Percentiles rank a stretch among this genome's conserved stretches.
Evolutionary conservation across 2,113 vertebrate genomes (phyloP).

Genomic region (Megalops atlanticus): DNA sequence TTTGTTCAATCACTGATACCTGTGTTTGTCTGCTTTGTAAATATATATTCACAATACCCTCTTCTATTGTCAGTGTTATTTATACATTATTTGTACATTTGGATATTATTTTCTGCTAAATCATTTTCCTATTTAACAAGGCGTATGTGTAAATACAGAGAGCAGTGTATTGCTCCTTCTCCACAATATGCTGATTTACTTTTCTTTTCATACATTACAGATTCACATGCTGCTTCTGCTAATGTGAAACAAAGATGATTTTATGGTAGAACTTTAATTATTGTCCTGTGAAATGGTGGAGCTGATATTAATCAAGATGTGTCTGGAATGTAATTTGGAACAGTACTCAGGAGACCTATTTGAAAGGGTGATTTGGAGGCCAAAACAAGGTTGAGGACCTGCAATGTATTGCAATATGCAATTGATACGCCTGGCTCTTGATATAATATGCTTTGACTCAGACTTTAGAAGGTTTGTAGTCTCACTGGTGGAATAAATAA

Average conservation of each 20-base stretch:
- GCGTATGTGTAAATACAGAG: not conserved
- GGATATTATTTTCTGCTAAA: no score
- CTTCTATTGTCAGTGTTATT: no score
- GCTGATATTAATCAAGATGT: slow-evolving; percentile 13
- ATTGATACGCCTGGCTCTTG: not conserved
- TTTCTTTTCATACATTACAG: not conserved
- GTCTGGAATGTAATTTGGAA: slow-evolving; percentile 16
- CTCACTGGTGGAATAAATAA: not conserved
- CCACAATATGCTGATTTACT: not conserved
- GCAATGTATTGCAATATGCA: not conserved
- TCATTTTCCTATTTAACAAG: no score
- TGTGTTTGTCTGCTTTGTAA: no score
- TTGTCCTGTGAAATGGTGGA: slow-evolving; percentile 25
- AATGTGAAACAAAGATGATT: not conserved
- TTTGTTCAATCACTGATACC: not conserved
- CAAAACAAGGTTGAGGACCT: slow-evolving; percentile 3
- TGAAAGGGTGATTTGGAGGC: slow-evolving; percentile 12
- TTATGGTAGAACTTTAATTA: slow-evolving; percentile 26
- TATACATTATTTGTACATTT: no score
- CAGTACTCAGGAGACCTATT: slow-evolving; percentile 14
- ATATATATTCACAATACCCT: no score
- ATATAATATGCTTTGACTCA: not conserved
- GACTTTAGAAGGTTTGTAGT: not conserved
- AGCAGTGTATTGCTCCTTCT: not conserved
- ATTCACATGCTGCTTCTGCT: not conserved